Base-by-base conservation (phyloP, 2,888 invertebrate genomes). In the Gryllus longicercus region DNA sequence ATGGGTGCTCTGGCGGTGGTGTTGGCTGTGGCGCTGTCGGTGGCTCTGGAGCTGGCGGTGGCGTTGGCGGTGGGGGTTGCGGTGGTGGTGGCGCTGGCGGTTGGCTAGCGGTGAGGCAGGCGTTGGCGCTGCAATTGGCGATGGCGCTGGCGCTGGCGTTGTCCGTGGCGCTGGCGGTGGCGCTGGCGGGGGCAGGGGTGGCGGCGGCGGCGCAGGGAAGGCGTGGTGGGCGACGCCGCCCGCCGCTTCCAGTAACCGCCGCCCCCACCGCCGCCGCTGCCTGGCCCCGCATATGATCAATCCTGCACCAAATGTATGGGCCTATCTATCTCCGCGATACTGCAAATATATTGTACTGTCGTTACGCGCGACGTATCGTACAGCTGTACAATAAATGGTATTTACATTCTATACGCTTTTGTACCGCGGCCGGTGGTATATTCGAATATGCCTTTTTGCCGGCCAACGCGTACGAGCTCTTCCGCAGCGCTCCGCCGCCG, bases 291-390 rank as follows among this genome's bases (percentile, higher is more conserved):
- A 18, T 63, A 63, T 63, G 63, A 63, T 63, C 63, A 63, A 63
- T 63, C 63, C 18, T 63, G 16, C 63, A 2, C 63, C 63, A 63
- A 63, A 63, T 63, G 63, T 63, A 63, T 63, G 63, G 63, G 63
- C 63, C 63, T 63, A 63, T 63, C 63, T 63, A 63, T 63, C 63
- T 63, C 63, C 63, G 63, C 63, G 63, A 63, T 63, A 63, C 63
- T 63, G 63, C 63, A 63, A 63, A 63, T 63, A 63, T 63, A 63
- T 63, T 63, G 63, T 63, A 63, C 63, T 63, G 63, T 63, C 63
- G 5, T 63, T 63, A 63, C 63, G 63, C 63, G 63, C 16, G 63
- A 63, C 63, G 63, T 63, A 63, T 63, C 63, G 63, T 63, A 14
- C 63, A 63, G 63, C 63, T 63, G 63, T 63, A 63, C 63, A 63